These are phyloP conservation scores for Myotis daubentonii DNA, from an alignment of 2,797 vertebrate species.

Conservation along the genomic window DNA sequence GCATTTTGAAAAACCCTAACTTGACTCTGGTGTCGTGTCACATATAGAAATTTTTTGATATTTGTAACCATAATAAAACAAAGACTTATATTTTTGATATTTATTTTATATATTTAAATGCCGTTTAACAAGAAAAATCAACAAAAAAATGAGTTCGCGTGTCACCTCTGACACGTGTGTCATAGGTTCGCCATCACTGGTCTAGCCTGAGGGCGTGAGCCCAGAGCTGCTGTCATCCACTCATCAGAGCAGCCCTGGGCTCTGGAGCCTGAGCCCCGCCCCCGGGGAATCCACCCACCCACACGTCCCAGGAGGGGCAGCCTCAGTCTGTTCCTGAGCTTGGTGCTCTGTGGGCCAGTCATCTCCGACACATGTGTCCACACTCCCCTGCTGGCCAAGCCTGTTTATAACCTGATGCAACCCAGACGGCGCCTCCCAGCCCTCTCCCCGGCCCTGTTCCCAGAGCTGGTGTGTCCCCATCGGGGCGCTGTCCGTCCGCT, in stretches of 20 bases:
- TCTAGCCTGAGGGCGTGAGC: background rate
- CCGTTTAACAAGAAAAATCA: too few relatives aligned
- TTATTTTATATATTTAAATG: too few relatives aligned
- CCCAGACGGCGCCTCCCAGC: background rate
- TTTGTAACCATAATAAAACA: too few relatives aligned
- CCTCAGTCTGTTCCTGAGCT: background rate
- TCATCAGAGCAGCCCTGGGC: background rate
- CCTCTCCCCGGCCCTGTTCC: background rate
- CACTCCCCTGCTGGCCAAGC: background rate
- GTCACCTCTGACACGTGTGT: too few relatives aligned
- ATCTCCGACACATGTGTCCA: background rate
- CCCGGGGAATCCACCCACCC: background rate
- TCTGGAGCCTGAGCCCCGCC: background rate
- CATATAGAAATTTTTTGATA: too few relatives aligned
- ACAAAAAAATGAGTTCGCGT: too few relatives aligned
- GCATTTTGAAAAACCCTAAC: too few relatives aligned
- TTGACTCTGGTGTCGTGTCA: too few relatives aligned
- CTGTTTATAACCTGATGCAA: background rate
- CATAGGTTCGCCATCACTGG: too few relatives aligned
- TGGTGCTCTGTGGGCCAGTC: background rate
- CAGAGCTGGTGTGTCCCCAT: background rate
- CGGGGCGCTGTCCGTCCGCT: background rate
- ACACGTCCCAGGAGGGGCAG: background rate
- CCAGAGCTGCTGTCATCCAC: background rate
- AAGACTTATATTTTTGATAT: too few relatives aligned